These are phyloP conservation scores for Tokudaia muenninki DNA, from an alignment of 2,797 vertebrate species.

Conservation along the genomic window DNA sequence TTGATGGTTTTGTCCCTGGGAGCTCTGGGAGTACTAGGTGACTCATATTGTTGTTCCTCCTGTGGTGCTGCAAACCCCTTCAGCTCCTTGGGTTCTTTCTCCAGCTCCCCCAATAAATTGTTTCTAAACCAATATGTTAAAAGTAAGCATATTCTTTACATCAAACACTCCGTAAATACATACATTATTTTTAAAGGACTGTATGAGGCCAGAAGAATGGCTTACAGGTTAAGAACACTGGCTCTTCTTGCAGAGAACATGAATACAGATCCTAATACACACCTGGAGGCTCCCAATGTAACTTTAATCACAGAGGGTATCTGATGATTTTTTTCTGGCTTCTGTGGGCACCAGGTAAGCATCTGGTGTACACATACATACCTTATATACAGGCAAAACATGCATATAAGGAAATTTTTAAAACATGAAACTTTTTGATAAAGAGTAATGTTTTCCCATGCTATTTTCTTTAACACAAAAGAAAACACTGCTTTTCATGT, in stretches of 20 bases:
- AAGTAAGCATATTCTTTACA: not conserved
- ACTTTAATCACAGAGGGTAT: not conserved
- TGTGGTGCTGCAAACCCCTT: no score
- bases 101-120: not conserved
- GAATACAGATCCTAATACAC: not conserved
- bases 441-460: not conserved
- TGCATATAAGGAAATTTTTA: not conserved
- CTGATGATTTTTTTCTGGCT: not conserved
- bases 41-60: no score
- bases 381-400: not conserved
- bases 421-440: not conserved
- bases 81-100: no score
- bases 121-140: constrained; percentile 24
- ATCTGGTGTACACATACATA: not conserved
- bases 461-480: not conserved
- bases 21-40: no score
- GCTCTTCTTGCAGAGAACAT: not conserved
- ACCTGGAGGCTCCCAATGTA: not conserved
- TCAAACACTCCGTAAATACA: not conserved
- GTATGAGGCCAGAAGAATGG: not conserved
- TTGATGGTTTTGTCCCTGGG: no score
- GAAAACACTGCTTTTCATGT: not conserved
- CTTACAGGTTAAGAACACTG: not conserved
- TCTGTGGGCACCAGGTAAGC: not conserved
- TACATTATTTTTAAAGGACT: not conserved